phyloP scores from a whole-genome alignment of 2,888 invertebrate genomes.

The Ceratothoa steindachneri region DNA sequence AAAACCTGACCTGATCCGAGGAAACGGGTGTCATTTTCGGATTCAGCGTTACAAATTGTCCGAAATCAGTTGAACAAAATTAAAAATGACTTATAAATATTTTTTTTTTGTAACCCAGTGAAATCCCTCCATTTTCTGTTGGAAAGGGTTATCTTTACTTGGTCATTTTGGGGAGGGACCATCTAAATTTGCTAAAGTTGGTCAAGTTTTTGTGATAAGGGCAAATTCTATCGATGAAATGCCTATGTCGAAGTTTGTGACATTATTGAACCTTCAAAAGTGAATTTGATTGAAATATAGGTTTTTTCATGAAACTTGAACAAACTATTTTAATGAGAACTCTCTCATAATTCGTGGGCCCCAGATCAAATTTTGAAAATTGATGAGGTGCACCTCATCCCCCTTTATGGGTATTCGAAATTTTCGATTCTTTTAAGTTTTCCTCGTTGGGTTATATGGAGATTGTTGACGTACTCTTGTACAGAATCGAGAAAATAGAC shows the following conservation, averaged over 20 bases:
- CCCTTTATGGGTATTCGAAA: background rate
- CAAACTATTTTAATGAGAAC: background rate
- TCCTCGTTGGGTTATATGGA: background rate
- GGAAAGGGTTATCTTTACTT: too few species aligned
- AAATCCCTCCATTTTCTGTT: too few species aligned
- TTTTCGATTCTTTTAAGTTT: background rate
- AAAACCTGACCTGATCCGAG: too few species aligned
- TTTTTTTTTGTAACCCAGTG: too few species aligned
- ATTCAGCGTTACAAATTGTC: too few species aligned
- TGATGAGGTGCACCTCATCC: background rate
- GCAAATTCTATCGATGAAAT: too few species aligned
- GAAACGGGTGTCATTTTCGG: too few species aligned
- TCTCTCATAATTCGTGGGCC: background rate
- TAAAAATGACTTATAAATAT: too few species aligned
- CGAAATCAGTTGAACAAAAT: too few species aligned
- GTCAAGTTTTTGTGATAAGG: too few species aligned
- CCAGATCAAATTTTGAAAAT: background rate
- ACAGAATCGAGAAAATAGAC: background rate
- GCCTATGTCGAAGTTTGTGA: background rate
- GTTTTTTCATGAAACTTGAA: constrained; percentile 1
- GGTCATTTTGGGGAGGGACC: too few species aligned
- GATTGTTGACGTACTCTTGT: background rate
- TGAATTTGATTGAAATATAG: constrained; percentile 6
- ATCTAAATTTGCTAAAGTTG: too few species aligned
- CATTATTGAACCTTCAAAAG: background rate